phyloP scores from a whole-genome alignment of 2,113 vertebrate species.

The Sminthopsis crassicaudata region DNA sequence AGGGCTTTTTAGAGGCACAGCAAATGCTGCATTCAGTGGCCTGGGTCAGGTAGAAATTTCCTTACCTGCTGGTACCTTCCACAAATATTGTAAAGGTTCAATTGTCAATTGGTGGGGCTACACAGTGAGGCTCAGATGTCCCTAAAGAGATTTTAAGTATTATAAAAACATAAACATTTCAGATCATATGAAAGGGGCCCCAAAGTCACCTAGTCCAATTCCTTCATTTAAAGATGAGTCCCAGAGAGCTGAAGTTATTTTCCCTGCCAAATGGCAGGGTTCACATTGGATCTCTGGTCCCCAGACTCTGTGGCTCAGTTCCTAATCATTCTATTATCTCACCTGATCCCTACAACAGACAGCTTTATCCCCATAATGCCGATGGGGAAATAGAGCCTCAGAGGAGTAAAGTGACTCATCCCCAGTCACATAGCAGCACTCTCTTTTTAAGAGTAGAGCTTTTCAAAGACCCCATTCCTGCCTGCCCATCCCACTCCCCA shows the following conservation, averaged over 20 bases:
- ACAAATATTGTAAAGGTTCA: not conserved
- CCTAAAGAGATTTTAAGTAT: not conserved
- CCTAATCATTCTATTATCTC: not conserved
- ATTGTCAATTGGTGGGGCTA: not conserved
- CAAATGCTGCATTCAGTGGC: not conserved
- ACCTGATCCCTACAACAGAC: not conserved
- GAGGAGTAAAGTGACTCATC: not conserved
- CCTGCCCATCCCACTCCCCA: not conserved
- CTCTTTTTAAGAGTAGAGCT: not conserved
- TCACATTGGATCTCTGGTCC: not conserved
- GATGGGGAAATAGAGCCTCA: not conserved
- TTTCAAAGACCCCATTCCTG: not conserved
- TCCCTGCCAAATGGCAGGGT: not conserved
- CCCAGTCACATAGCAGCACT: not conserved
- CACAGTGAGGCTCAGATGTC: no score
- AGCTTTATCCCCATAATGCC: not conserved
- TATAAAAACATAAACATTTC: not conserved
- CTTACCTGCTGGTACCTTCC: not conserved
- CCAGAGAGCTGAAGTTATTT: not conserved
- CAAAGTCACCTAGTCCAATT: not conserved
- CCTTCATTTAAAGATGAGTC: not conserved
- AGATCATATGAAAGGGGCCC: no score
- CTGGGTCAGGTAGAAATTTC: not conserved
- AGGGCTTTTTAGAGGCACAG: not conserved
- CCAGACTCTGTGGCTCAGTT: not conserved